phyloP scores from a whole-genome alignment of 2,113 vertebrate species.

The Brachionichthys hirsutus region DNA sequence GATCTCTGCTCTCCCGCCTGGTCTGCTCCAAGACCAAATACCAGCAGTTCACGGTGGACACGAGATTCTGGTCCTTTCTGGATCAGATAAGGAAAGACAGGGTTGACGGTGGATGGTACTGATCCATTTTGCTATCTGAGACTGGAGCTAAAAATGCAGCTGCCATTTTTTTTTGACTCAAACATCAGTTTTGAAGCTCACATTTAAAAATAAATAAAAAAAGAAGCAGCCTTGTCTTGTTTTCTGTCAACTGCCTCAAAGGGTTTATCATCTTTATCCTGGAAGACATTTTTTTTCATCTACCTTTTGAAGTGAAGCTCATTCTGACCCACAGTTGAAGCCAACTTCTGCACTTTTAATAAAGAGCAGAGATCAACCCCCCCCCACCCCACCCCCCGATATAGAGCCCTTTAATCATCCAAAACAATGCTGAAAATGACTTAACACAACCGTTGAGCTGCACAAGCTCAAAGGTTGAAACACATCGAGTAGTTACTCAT shows the following conservation, averaged over 20 bases:
- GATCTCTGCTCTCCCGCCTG: slow-evolving; percentile 92
- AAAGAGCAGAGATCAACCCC: neutral
- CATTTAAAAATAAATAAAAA: slow-evolving; percentile 8
- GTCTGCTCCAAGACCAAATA: slow-evolving; percentile 97
- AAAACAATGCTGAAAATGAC: neutral
- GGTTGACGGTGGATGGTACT: neutral
- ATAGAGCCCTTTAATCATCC: neutral
- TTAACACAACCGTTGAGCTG: too few species aligned
- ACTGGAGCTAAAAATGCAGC: slow-evolving; percentile 16
- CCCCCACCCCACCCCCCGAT: neutral
- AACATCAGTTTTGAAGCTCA: slow-evolving; percentile 28
- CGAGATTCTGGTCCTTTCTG: slow-evolving; percentile 96
- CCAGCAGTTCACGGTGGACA: slow-evolving; percentile 98
- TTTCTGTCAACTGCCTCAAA: slow-evolving; percentile 22
- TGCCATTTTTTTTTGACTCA: slow-evolving; percentile 36
- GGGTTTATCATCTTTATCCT: slow-evolving; percentile 18
- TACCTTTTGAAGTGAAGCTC: neutral
- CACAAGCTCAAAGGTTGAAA: too few species aligned
- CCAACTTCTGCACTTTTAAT: neutral
- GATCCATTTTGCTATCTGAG: neutral
- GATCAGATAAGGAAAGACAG: slow-evolving; percentile 17
- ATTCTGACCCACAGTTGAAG: slow-evolving; percentile 9
- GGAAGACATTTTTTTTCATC: neutral
- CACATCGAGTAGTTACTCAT: too few species aligned
- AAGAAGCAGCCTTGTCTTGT: slow-evolving; percentile 4